Evolutionary conservation across 2,888 invertebrate genomes (phyloP), one percentile per base, ranked within the genome.

Genomic region (Brenthis daphne): DNA sequence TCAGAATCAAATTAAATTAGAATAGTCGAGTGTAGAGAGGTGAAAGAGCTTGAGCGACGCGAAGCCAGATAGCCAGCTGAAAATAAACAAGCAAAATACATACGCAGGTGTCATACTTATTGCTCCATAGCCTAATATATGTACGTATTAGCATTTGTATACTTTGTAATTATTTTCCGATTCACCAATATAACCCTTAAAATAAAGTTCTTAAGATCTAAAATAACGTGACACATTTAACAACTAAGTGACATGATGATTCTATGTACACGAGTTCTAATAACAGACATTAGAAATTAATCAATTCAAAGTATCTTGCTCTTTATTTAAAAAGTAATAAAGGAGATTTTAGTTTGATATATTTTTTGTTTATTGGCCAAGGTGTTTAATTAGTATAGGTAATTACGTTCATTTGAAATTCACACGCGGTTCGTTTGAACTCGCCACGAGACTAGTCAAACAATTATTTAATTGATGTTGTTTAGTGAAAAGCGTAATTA

Each of bases 371-470:
- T 20, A 51, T 64, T 14, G 8, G 2, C 37, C 37, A 43, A 43
- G 37, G 37, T n/a, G 47, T 64, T 29, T 64, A 64, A 64, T 64
- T 64, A 64, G 55, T 56, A 64, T 64, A 48, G 47, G 55, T 56
- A 56, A 64, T 56, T 56, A 64, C 29, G 56, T 56, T 64, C 64
- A 64, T 64, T 64, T 64, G 56, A 64, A 48, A 64, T 64, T 55
- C 33, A 64, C 56, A 56, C 64, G 20, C 43, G 14, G 55, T 56
- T 16, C 53, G 53, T 58, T 37, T 58, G 55, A 37, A 43, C 11
- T 11, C 11, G 37, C 37, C 37, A 11, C 37, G 37, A 43, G 37
- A 43, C 37, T 43, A 8, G 14, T 20, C 65, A 65, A 57, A 51
- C 65, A 65, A 53, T 58, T 65, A 65, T 53, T 57, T 57, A 65